A percentile compares a stretch with the other conserved stretches of the same genome.
Evolutionary conservation across 2,113 vertebrate genomes (phyloP).

Genomic region (Odobenus rosmarus): DNA sequence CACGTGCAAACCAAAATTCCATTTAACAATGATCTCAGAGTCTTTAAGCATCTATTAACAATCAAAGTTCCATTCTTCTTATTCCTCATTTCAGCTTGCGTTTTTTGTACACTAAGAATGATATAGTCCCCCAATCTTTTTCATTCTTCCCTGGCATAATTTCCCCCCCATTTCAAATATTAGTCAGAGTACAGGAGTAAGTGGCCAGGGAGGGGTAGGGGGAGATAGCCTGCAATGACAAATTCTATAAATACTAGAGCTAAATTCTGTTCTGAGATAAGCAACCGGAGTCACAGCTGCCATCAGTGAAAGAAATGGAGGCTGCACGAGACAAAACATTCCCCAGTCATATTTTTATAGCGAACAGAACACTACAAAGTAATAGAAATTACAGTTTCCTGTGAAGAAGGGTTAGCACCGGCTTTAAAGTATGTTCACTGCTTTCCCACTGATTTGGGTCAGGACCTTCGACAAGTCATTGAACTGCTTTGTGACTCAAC

Average conservation of each 20-base stretch:
- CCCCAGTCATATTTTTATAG: background rate
- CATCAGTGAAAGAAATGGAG: background rate
- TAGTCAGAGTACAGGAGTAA: constrained; percentile 32
- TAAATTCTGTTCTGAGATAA: constrained; percentile 15
- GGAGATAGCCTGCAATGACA: background rate
- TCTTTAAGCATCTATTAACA: constrained; percentile 81
- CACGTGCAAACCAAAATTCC: background rate
- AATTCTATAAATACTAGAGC: constrained; percentile 11
- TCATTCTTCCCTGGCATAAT: constrained; percentile 57
- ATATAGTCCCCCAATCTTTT: constrained; percentile 52
- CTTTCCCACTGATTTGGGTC: background rate
- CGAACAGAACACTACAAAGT: background rate
- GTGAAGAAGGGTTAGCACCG: background rate
- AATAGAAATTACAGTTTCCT: background rate
- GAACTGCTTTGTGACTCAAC: constrained; percentile 48
- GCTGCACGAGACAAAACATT: background rate
- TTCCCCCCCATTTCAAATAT: constrained; percentile 30
- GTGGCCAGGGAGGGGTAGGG: background rate
- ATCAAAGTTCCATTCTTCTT: constrained; percentile 80
- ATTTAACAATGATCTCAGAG: constrained; percentile 55
- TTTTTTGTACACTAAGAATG: constrained; percentile 73
- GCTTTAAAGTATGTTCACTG: background rate
- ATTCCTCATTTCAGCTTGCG: constrained; percentile 44
- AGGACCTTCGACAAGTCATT: background rate
- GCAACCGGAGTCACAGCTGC: background rate